A percentile compares a stretch with the other conserved stretches of the same genome.
Evolutionary conservation across 2,797 vertebrate species (phyloP).

Genomic region (Gymnocypris eckloni): DNA sequence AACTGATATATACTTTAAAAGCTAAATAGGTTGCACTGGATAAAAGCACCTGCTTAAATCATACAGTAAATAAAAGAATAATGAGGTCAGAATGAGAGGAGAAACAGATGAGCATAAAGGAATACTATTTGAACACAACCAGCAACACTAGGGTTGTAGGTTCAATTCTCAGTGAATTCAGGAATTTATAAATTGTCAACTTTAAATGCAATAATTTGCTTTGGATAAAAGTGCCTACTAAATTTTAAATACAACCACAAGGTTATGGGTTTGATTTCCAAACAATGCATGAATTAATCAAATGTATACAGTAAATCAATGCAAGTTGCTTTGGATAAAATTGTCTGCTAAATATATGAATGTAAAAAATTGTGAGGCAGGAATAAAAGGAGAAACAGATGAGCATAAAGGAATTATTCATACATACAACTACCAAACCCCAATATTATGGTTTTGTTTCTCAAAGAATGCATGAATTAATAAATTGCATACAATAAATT

Average conservation of each 20-base stretch:
- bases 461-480: not conserved
- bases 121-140: slow-evolving; percentile 60
- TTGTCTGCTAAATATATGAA: not conserved
- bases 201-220: not conserved
- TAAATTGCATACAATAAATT: not conserved
- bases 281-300: not conserved
- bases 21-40: not conserved
- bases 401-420: slow-evolving; percentile 58
- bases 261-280: not conserved
- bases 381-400: not conserved
- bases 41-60: not conserved
- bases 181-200: not conserved
- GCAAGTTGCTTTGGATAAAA: not conserved
- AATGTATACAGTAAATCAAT: not conserved
- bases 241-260: slow-evolving; percentile 41
- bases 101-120: not conserved
- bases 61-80: not conserved
- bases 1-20: not conserved
- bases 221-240: not conserved
- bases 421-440: slow-evolving; percentile 3
- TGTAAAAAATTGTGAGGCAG: not conserved
- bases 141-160: not conserved
- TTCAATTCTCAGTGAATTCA: not conserved
- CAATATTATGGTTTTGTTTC: not conserved
- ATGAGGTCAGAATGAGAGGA: not conserved